Evolutionary conservation across 1,140 invertebrate species (phyloP).

Genomic region (Halictus rubicundus): DNA sequence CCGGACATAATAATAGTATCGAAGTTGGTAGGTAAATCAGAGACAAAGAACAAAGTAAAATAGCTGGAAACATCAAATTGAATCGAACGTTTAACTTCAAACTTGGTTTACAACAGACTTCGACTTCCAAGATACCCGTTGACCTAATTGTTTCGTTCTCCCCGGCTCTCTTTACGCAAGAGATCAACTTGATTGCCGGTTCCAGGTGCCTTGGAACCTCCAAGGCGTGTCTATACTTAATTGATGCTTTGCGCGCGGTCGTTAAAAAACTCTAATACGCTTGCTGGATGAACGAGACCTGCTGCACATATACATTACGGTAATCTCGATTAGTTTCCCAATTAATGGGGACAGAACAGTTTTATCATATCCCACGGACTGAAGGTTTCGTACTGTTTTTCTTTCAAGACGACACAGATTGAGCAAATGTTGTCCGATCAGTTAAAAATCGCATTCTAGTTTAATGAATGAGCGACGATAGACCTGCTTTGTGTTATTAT

Average conservation of each 20-base stretch:
- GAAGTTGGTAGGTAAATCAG: no score
- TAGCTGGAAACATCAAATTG: no score
- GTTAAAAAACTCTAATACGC: constrained; percentile 25
- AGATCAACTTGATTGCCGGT: constrained; percentile 17
- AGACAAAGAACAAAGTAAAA: no score
- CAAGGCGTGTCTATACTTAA: constrained; percentile 21
- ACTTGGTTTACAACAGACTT: no score
- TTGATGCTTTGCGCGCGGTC: constrained; percentile 10
- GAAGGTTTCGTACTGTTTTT: no score
- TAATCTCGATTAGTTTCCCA: background rate
- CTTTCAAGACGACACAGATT: background rate
- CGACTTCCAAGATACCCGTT: background rate
- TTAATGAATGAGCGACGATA: background rate
- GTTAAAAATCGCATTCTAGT: background rate
- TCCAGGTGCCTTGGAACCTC: background rate
- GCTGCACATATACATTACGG: background rate
- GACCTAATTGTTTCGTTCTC: constrained; percentile 16
- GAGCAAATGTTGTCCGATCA: background rate
- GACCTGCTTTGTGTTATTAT: background rate
- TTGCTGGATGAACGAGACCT: background rate
- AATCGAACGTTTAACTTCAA: background rate
- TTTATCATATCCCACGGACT: background rate
- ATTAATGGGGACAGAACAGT: constrained; percentile 8
- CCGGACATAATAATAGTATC: no score
- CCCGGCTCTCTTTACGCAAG: constrained; percentile 8